Evolutionary conservation across 2,113 vertebrate genomes (phyloP), one percentile per base, ranked within the genome.

Genomic region (Cariama cristata): DNA sequence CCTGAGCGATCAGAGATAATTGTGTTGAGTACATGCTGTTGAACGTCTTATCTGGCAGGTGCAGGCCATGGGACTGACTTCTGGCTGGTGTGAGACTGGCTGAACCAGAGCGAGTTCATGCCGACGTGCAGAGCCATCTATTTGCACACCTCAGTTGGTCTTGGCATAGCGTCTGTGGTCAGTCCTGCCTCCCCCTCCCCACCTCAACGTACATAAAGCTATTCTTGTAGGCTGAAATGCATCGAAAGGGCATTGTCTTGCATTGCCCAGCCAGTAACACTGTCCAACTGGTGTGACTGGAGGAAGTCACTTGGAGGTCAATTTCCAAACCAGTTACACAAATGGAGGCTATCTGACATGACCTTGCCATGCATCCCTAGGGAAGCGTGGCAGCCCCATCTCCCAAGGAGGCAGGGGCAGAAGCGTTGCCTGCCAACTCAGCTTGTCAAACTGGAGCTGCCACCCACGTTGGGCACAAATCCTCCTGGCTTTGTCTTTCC

Each of bases 41-140:
- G n/a, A 89, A 38, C 0, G 0, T 53, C 79, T 62, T 66, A 26
- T 13, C 32, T 91, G 63, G 23, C 40, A 76, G 40, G 30, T 62
- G n/a, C 40, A 75, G 49, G 38, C 35, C 19, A 9, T 6, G 4
- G 17, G 20, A 30, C 17, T 4, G 3, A 56, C 35, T 73, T 68
- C 35, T 69, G 68, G 19, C 40, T 85, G 64, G 20, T 52, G 35
- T 72, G 66, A 90, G 32, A 56, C 28, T 63, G 40, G 10, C 32
- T 74, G 76, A 87, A 81, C 19, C 20, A 84, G 30, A 30, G 6
- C 0, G 0, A 53, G 52, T 55, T 80, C 0, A 0, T 69, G 47
- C 23, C 60, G 58, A 23, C 0, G 1, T 44, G 50, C 23, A 77
- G 32, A 81, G 19, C 19, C 50, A 40, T 30, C 26, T 38, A 21